These are phyloP conservation scores for Acropora yongei DNA, from an alignment of 64 coral and sea anemone genomes.

Conservation along the genomic window DNA sequence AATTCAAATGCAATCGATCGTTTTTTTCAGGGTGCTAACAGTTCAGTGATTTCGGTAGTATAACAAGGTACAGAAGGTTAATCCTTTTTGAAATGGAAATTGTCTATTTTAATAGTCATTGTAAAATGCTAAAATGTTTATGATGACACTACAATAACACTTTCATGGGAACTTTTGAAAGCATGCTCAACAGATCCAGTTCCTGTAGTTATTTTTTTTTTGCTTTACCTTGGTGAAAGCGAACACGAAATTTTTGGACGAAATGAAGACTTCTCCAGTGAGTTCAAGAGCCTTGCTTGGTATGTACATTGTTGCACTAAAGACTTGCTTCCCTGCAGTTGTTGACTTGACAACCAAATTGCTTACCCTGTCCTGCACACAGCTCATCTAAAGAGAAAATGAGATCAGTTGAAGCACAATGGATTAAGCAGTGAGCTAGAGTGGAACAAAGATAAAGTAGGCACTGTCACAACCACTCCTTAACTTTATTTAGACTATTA, in stretches of 20 bases:
- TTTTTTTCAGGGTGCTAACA: no score
- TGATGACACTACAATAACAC: no score
- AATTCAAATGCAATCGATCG: no score
- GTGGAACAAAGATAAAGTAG: neutral
- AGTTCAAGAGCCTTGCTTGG: conserved; percentile 85
- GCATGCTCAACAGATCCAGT: no score
- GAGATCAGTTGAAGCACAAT: neutral
- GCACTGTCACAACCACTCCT: neutral
- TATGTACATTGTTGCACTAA: conserved; percentile 79
- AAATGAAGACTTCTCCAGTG: conserved; percentile 81
- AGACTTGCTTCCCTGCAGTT: conserved; percentile 81
- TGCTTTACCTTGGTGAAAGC: conserved; percentile 83
- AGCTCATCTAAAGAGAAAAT: conserved; percentile 27
- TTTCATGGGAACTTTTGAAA: no score
- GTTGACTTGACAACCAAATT: conserved; percentile 60
- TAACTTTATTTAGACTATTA: no score
- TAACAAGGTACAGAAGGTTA: no score
- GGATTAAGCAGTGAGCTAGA: neutral
- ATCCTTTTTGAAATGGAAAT: no score
- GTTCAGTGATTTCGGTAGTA: no score
- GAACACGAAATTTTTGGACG: conserved; percentile 91
- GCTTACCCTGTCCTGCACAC: conserved; percentile 59
- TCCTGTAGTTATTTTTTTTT: no score
- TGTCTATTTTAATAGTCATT: no score
- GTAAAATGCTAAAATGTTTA: no score